These are phyloP conservation scores for Heterocephalus glaber DNA, from an alignment of 2,113 vertebrate species.

Conservation along the genomic window DNA sequence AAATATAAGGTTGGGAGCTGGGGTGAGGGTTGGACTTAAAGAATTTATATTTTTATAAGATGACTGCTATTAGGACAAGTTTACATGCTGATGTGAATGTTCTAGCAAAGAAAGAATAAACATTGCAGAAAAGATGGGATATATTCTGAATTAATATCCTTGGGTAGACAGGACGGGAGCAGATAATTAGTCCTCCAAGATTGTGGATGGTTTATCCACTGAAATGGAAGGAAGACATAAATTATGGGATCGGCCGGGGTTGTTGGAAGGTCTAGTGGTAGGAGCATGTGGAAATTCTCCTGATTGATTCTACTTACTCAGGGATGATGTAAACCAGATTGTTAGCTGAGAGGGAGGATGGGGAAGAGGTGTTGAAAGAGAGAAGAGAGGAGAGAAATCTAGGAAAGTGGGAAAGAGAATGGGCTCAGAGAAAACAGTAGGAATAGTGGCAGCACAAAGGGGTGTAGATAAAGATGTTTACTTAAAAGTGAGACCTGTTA, in stretches of 20 bases:
- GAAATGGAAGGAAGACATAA: neutral
- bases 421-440: neutral
- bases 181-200: neutral
- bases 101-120: neutral
- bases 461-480: neutral
- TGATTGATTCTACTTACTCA: neutral
- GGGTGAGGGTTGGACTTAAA: neutral
- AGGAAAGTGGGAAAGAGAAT: neutral
- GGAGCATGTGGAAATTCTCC: neutral
- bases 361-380: neutral
- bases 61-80: neutral
- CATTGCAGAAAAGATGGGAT: neutral
- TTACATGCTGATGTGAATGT: neutral
- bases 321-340: neutral
- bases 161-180: neutral
- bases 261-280: neutral
- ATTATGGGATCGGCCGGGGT: neutral
- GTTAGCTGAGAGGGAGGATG: neutral
- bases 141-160: neutral
- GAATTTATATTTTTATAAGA: neutral
- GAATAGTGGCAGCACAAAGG: too few relatives aligned
- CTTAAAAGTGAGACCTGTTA: neutral
- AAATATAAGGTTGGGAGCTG: neutral
- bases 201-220: neutral
- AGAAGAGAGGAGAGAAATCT: neutral